Evolutionary conservation across 1,140 invertebrate genomes (phyloP).

Genomic region (Aphelenchoides fujianensis): DNA sequence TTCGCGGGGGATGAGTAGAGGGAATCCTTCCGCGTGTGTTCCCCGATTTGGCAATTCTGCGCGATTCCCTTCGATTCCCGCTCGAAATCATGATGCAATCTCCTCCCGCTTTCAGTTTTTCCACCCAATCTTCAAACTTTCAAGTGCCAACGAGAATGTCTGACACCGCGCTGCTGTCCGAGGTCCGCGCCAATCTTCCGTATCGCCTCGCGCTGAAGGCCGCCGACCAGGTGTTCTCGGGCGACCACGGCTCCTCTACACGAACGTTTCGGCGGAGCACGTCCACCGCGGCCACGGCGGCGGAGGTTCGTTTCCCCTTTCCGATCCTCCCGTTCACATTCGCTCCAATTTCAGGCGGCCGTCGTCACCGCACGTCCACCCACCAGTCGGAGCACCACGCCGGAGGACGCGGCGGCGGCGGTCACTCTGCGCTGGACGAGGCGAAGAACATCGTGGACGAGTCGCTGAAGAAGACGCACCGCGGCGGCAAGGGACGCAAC

Average conservation of each 20-base stretch:
- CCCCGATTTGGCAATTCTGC: too few relatives aligned
- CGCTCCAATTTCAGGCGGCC: neutral
- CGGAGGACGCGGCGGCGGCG: too few relatives aligned
- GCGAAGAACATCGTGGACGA: constrained; percentile 16
- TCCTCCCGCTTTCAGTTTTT: too few relatives aligned
- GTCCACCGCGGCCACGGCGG: constrained; percentile 4
- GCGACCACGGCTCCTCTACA: constrained; percentile 15
- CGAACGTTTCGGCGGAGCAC: constrained; percentile 13
- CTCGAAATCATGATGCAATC: too few relatives aligned
- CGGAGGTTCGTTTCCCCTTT: neutral
- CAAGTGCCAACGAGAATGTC: too few relatives aligned
- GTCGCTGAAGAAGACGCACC: neutral
- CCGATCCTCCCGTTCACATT: neutral
- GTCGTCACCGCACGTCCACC: neutral
- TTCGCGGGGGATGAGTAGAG: too few relatives aligned
- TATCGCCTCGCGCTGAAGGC: constrained; percentile 8
- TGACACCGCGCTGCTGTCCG: constrained; percentile 13
- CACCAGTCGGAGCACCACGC: neutral
- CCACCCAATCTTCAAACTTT: too few relatives aligned
- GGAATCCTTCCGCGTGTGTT: too few relatives aligned
- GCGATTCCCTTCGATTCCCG: too few relatives aligned
- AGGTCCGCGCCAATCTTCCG: constrained; percentile 17
- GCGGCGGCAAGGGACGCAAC: neutral
- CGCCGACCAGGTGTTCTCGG: constrained; percentile 9
- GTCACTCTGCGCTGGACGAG: constrained; percentile 15